A percentile compares a stretch with the other conserved stretches of the same genome.
These are phyloP conservation scores for Drosophila barbarae DNA, from an alignment of 2,888 invertebrate genomes.

Conservation along the genomic window DNA sequence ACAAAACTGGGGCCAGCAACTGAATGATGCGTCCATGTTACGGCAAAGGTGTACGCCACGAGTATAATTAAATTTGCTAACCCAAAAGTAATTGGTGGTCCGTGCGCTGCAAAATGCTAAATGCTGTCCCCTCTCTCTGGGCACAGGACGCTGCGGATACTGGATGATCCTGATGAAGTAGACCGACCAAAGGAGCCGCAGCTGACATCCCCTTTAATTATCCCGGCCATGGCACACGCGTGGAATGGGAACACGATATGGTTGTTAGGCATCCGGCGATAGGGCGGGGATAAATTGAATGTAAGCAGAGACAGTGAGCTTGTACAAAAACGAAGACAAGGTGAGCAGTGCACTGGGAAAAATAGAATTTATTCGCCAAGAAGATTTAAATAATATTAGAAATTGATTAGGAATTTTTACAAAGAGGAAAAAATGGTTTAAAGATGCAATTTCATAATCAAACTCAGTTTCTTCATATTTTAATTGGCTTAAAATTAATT, in stretches of 20 bases:
- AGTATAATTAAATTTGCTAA: conserved; percentile 45
- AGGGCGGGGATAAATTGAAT: conserved; percentile 33
- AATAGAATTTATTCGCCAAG: background rate
- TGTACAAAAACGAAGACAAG: conserved; percentile 32
- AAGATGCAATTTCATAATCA: too few relatives aligned
- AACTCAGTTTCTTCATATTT: too few relatives aligned
- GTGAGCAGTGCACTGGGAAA: conserved; percentile 6
- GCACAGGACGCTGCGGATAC: conserved; percentile 4
- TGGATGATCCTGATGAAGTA: conserved; percentile 50
- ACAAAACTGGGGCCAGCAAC: conserved; percentile 8
- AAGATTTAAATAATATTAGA: too few relatives aligned
- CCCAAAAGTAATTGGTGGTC: conserved; percentile 47
- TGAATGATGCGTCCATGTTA: conserved; percentile 16
- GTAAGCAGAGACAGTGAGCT: conserved; percentile 25
- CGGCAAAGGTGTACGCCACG: conserved; percentile 31
- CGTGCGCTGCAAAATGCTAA: conserved; percentile 17
- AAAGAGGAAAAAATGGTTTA: too few relatives aligned
- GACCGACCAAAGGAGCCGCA: conserved; percentile 37
- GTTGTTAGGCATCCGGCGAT: conserved; percentile 26
- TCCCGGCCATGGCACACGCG: conserved; percentile 33
- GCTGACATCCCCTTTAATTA: conserved; percentile 68
- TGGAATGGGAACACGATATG: conserved; percentile 41
- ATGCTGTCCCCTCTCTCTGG: background rate
- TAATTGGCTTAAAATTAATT: too few relatives aligned
- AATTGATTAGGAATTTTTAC: too few relatives aligned